These are phyloP conservation scores for Squalus acanthias DNA, from an alignment of 2,797 vertebrate species.

Conservation along the genomic window DNA sequence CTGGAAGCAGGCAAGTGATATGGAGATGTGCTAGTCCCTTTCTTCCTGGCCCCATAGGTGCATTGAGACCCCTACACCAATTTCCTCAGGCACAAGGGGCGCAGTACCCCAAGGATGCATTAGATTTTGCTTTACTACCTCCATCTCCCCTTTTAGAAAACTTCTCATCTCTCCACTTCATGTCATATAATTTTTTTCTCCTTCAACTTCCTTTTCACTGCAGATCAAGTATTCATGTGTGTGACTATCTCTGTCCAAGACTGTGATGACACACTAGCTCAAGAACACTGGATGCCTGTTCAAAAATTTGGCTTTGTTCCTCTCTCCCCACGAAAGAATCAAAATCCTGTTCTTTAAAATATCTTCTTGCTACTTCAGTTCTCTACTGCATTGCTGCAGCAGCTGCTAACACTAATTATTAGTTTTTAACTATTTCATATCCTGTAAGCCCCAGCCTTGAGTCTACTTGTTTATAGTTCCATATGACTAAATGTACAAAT, in stretches of 20 bases:
- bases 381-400: background rate
- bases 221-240: background rate
- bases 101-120: background rate
- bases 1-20: background rate
- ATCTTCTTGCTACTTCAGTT: background rate
- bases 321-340: background rate
- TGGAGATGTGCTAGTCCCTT: background rate
- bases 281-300: conserved; percentile 5
- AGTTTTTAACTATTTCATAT: background rate
- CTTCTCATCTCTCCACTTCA: background rate
- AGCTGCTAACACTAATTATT: background rate
- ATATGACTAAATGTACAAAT: background rate
- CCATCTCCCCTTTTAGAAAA: background rate
- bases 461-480: background rate
- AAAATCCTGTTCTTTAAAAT: background rate
- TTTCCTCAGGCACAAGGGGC: background rate
- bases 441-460: background rate
- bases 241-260: conserved; percentile 4
- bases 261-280: background rate
- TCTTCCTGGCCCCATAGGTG: background rate
- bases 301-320: background rate
- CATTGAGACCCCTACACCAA: background rate
- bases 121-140: background rate
- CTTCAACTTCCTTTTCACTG: background rate
- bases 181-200: background rate